phyloP scores from a whole-genome alignment of 2,888 invertebrate genomes.

The Eumerus sabulonum region DNA sequence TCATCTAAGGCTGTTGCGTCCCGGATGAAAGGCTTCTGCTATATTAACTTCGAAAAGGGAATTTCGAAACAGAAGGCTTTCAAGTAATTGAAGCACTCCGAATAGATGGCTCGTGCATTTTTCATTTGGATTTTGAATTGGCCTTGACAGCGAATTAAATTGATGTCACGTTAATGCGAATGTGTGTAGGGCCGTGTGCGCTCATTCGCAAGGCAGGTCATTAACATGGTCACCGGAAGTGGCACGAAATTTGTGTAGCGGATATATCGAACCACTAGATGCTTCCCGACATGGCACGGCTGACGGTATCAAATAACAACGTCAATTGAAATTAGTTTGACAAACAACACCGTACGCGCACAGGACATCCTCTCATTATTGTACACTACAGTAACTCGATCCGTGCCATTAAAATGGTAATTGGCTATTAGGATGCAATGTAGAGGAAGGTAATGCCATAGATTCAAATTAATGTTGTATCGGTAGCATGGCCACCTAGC shows the following conservation, averaged over 20 bases:
- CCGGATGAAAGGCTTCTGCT: constrained; percentile 39
- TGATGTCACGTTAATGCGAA: neutral
- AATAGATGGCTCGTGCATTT: constrained; percentile 5
- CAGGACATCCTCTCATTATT: constrained; percentile 19
- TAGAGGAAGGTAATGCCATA: neutral
- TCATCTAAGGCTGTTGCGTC: constrained; percentile 50
- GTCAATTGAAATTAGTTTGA: constrained; percentile 46
- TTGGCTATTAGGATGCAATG: neutral
- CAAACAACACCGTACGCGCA: constrained; percentile 11
- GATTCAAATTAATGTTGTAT: neutral
- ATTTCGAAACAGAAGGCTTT: constrained; percentile 26
- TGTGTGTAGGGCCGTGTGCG: constrained; percentile 19
- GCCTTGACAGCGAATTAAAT: constrained; percentile 3
- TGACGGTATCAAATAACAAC: neutral
- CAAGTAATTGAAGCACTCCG: constrained; percentile 32
- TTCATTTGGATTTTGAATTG: constrained; percentile 17
- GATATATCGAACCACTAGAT: constrained; percentile 1
- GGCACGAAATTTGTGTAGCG: constrained; percentile 10
- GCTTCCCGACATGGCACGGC: constrained; percentile 16
- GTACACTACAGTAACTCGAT: constrained; percentile 16
- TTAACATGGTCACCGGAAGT: constrained; percentile 28
- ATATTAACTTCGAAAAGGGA: constrained; percentile 39
- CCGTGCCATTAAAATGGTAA: constrained; percentile 8
- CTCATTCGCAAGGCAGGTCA: constrained; percentile 19
- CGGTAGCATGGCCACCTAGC: too few relatives aligned